phyloP scores from a whole-genome alignment of 2,888 invertebrate genomes.

The Andrena trimmerana region DNA sequence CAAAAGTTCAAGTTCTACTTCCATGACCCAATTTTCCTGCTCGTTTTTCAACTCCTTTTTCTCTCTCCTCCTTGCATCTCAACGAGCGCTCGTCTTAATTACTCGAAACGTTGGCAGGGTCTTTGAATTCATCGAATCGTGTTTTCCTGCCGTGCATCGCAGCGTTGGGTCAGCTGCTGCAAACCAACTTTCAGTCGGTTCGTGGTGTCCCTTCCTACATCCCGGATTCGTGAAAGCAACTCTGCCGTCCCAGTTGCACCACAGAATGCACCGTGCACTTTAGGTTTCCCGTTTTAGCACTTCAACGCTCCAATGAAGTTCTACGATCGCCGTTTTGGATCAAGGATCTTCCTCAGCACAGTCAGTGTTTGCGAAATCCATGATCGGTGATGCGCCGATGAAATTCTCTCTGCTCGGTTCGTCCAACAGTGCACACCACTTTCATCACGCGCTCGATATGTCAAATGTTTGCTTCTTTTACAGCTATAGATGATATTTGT shows the following conservation, averaged over 20 bases:
- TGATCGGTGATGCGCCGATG: conserved; percentile 5
- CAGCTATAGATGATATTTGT: not conserved
- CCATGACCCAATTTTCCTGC: not conserved
- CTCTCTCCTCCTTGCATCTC: not conserved
- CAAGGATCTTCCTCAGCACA: not conserved
- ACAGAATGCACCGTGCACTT: conserved; percentile 4
- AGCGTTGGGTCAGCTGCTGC: not conserved
- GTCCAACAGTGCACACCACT: not conserved
- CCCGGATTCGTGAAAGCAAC: not conserved
- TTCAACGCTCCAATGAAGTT: conserved; percentile 25
- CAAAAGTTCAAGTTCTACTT: not conserved
- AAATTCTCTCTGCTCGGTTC: conserved; percentile 2
- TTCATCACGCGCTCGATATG: not conserved
- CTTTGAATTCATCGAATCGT: conserved; percentile 1
- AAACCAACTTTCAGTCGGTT: not conserved
- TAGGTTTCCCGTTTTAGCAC: conserved; percentile 2
- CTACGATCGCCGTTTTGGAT: conserved; percentile 12
- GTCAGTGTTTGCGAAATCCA: conserved; percentile 13
- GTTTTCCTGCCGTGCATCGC: not conserved
- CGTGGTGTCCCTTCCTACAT: not conserved
- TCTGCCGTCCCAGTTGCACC: not conserved
- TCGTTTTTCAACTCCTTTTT: not conserved
- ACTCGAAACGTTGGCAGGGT: not conserved
- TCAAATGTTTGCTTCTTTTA: conserved; percentile 11
- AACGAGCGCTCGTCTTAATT: conserved; percentile 13